Evolutionary conservation across 2,888 invertebrate genomes (phyloP), one percentile per base, ranked within the genome.

Genomic region (Chrysodeixis includens): DNA sequence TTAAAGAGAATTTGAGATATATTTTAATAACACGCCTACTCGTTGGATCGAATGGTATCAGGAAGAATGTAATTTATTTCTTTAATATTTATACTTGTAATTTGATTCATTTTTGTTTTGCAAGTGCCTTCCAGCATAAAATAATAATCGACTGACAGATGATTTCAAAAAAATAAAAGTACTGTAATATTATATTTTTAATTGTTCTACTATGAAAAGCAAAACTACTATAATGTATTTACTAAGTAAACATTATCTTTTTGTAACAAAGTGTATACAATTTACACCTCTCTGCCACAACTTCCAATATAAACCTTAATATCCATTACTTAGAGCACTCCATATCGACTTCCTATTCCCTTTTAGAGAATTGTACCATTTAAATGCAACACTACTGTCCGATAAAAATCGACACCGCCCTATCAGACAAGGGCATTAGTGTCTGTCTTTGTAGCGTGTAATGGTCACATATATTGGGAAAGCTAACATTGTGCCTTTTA

Each of bases 361-460:
- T 55, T 70, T 56, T 56, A 57, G 69, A 56, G 74, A 79, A 78
- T 66, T 59, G 64, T 58, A 69, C 70, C 76, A 73, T 78, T 78
- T 79, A 78, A 78, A 78, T 78, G 78, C 79, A 79, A 78, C 66
- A 70, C 68, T 79, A 54, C 68, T 73, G 68, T 62, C 51, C 70
- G 70, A 79, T 78, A 73, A 76, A 75, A 76, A 69, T 79, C 69
- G 76, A 70, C 76, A 71, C 26, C 59, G 58, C 68, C 62, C 68
- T 62, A 71, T 78, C 68, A 66, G 63, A 63, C 56, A 55, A 22
- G 56, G 30, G 59, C 67, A 66, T 71, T 66, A 71, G 57, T 71
- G 58, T 35, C 72, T 54, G 51, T 58, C 76, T 62, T 58, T 62
- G 32, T 59, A 67, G 22, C 40, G 60, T 62, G 44, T 46, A 56